A percentile compares a stretch with the other conserved stretches of the same genome.
These are phyloP conservation scores for Palythoa caribaeorum DNA, from an alignment of 92 coral and sea anemone species.

Conservation along the genomic window DNA sequence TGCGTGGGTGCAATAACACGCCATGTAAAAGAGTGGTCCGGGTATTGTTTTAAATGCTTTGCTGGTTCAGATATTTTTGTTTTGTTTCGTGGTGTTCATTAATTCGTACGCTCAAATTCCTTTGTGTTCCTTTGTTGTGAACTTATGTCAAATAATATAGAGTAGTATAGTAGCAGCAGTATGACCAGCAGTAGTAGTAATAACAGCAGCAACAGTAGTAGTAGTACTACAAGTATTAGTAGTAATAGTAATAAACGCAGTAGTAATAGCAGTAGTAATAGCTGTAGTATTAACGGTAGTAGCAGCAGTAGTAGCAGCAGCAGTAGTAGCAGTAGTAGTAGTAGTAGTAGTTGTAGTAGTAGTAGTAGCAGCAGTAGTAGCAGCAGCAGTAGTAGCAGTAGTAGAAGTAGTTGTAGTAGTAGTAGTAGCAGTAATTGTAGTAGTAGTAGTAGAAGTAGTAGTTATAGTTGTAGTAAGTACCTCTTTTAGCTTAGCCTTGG, in stretches of 20 bases:
- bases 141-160: too few relatives aligned
- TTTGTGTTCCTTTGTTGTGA: too few relatives aligned
- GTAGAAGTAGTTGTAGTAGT: not conserved
- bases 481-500: slow-evolving; percentile 98
- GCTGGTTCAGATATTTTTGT: too few relatives aligned
- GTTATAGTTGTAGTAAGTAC: slow-evolving; percentile 37
- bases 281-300: not conserved
- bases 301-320: not conserved
- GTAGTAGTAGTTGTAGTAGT: not conserved
- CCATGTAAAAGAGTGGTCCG: too few relatives aligned
- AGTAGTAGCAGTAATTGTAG: slow-evolving; percentile 13
- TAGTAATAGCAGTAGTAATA: not conserved
- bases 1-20: too few relatives aligned
- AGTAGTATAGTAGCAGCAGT: not conserved
- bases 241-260: not conserved
- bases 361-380: not conserved
- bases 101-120: too few relatives aligned
- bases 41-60: too few relatives aligned
- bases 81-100: too few relatives aligned
- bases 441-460: not conserved
- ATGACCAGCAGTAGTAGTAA: not conserved
- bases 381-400: not conserved
- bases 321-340: not conserved
- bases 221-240: not conserved
- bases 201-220: not conserved